These are phyloP conservation scores for Phenganax marumi DNA, from an alignment of 92 coral and sea anemone genomes.

Conservation along the genomic window DNA sequence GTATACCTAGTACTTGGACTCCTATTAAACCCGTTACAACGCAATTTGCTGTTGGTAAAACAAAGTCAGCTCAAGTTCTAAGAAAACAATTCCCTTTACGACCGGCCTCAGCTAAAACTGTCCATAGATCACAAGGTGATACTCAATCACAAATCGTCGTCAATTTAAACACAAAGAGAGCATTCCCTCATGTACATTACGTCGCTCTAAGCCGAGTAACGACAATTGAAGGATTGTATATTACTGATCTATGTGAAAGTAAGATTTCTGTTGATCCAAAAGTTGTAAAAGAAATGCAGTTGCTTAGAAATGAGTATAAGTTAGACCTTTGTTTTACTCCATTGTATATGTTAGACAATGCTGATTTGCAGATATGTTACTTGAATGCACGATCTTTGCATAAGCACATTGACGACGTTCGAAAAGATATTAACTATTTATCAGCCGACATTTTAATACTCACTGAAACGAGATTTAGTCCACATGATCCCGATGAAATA, in stretches of 20 bases:
- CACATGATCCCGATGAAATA: constrained; percentile 42
- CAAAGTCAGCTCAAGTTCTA: constrained; percentile 59
- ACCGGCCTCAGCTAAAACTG: constrained; percentile 65
- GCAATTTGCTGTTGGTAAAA: constrained; percentile 68
- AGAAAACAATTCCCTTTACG: constrained; percentile 68
- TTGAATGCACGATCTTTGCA: constrained; percentile 63
- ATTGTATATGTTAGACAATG: not conserved
- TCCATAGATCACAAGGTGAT: constrained; percentile 69
- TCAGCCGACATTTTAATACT: constrained; percentile 55
- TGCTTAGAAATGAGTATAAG: constrained; percentile 8
- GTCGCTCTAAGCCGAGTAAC: constrained; percentile 68
- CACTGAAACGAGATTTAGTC: constrained; percentile 55
- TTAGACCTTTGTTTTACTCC: constrained; percentile 21
- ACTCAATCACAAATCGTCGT: constrained; percentile 63
- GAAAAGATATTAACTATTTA: constrained; percentile 53
- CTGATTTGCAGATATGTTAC: constrained; percentile 39
- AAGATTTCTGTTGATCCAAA: constrained; percentile 51
- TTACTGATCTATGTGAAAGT: constrained; percentile 63
- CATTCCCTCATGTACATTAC: constrained; percentile 71
- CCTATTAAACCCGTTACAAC: constrained; percentile 67
- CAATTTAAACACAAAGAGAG: constrained; percentile 50
- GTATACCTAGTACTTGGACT: constrained; percentile 64
- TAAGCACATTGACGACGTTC: constrained; percentile 60
- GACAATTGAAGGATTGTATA: constrained; percentile 59
- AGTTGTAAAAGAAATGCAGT: constrained; percentile 28